A percentile compares a stretch with the other conserved stretches of the same genome.
phyloP scores from a whole-genome alignment of 2,797 vertebrate species.

The Pipistrellus pipistrellus region DNA sequence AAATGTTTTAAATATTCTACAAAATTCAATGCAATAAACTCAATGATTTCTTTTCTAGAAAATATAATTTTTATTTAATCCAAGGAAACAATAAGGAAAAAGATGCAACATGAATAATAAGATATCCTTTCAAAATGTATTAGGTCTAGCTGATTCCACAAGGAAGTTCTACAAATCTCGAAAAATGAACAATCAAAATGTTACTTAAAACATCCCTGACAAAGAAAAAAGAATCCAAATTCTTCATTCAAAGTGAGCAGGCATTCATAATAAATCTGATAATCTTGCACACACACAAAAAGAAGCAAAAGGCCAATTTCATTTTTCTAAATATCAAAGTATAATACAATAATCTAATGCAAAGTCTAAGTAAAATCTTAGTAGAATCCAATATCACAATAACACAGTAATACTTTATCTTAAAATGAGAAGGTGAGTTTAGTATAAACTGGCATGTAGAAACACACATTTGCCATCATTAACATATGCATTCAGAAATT shows the following conservation, averaged over 20 bases:
- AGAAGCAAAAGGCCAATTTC: background rate
- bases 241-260: background rate
- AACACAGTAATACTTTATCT: background rate
- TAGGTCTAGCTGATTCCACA: background rate
- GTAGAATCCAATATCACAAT: background rate
- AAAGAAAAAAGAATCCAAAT: background rate
- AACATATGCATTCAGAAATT: background rate
- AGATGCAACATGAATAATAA: no score
- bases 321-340: background rate
- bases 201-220: background rate
- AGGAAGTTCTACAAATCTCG: background rate
- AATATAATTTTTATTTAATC: background rate
- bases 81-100: background rate
- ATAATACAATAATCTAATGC: background rate
- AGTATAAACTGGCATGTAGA: background rate
- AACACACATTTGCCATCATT: background rate
- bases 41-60: background rate
- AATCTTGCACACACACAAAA: background rate
- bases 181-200: background rate
- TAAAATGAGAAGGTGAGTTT: background rate
- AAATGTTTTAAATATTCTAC: conserved; percentile 1
- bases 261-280: background rate
- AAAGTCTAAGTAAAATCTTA: background rate
- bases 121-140: background rate
- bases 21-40: background rate